Base-by-base conservation (phyloP, 2,888 invertebrate species). In the Phlogophora meticulosa region DNA sequence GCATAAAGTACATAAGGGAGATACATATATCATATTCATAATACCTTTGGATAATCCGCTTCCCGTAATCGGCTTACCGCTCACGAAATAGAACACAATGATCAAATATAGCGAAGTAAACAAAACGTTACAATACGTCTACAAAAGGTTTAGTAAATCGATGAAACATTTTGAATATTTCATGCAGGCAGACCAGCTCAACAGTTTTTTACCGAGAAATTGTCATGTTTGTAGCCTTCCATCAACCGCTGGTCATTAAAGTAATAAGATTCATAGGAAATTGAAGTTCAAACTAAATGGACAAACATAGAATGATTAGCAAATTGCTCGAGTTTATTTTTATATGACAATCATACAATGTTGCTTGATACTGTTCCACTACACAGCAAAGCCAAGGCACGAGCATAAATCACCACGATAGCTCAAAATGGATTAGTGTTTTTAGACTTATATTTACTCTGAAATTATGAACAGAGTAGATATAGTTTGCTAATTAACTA, bases 191-290 rank as follows among this genome's bases (percentile, higher is more conserved):
- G 20, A 43, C 22, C 11, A 22, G 52, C 24, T 66, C 66, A 66
- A 78, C 65, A 68, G 70, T 70, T 81, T 57, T 62, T 56, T 48
- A 10, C 65, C 43, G 15, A 17, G 78, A 72, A 78, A 56, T 51
- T 13, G 49, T 58, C 28, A 42, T 4, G 11, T 42, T 36, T 38
- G n/a, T n/a, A 17, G n/a, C 13, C 34, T 40, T 53, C 15, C 43
- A 64, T 17, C 36, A 77, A 53, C 20, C 45, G 40, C 32, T 34
- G 32, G 52, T 71, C 56, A 61, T 57, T 63, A 32, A 15, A 55
- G 5, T 62, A 63, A 58, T 56, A 55, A 36, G 48, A 32, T 63
- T 78, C 55, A 15, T 38, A 45, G 72, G 42, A 77, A 71, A 60
- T 55, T 72, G 55, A n/a, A 60, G 22, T 36, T 22, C 36, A 55